Base-by-base conservation (phyloP, 2,797 vertebrate species). In the Champsocephalus gunnari region DNA sequence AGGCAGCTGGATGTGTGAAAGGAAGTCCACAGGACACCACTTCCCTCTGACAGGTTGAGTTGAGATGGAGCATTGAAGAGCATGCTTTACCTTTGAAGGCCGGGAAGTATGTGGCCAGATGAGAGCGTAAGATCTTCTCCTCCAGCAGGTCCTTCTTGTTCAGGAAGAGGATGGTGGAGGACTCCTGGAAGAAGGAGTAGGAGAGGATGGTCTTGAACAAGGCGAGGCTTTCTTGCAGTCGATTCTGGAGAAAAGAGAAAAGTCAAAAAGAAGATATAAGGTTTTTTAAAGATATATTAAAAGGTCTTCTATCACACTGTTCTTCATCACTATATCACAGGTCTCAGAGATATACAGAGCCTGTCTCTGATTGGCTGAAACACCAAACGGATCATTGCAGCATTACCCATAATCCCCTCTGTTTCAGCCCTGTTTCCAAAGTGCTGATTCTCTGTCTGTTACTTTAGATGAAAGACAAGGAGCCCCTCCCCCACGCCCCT, bases 141-240 rank as follows among this genome's bases (percentile, higher is more conserved):
- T 95, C 84, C 47, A 97, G 89, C 81, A 98, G 87, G 90, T 98
- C 97, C 32, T 92, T 97, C 92, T 97, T 97, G 90, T 98, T 99
- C 76, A 98, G 93, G 87, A 98, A 97, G 66, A 98, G 92, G 87
- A 97, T 98, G 71, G 95, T 93, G 48, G 97, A 97, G 14, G 95
- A 95, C 5, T 97, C 95, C 45, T 94, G 88, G 91, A 99, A 97
- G 95, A 95, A 98, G 0, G 70, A 45, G 21, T 92, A 96, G 8
- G 87, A 94, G 69, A 96, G 92, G 80, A 98, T 96, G 65, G 95
- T 97, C 90, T 91, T 95, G 92, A 98, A 97, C 86, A 98, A 91
- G 60, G 96, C 96, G 43, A 96, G 95, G 86, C 96, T 98, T 88
- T 98, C 97, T 54, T 85, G 84, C 92, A 97, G 94, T 57, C 95